Conservation (phyloP, 2,113 vertebrate genomes). For the Brachyhypopomus occidentalis region DNA sequence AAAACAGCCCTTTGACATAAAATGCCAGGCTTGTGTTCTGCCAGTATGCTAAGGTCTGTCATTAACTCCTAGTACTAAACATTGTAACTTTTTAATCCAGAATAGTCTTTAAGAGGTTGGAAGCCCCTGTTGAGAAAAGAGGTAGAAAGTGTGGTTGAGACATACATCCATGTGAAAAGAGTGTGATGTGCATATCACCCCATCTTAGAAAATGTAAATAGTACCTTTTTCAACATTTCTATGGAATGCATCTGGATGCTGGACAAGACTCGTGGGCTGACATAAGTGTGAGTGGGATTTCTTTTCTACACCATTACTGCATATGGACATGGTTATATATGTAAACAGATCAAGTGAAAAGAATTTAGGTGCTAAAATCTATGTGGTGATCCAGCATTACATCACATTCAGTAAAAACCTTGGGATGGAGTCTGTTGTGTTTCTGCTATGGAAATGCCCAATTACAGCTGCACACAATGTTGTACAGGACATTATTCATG, state of each 20-base stretch:
- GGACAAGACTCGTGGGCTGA: neutral
- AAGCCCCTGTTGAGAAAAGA: slow-evolving; percentile 71
- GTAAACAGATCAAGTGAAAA: neutral
- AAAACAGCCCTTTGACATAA: slow-evolving; percentile 53
- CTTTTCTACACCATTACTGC: slow-evolving; percentile 13
- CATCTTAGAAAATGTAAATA: slow-evolving; percentile 9
- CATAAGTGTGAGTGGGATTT: neutral
- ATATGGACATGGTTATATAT: neutral
- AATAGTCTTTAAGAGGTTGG: slow-evolving; percentile 50
- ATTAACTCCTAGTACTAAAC: slow-evolving; percentile 5
- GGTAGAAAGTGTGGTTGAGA: slow-evolving; percentile 71
- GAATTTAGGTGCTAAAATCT: neutral
- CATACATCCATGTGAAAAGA: slow-evolving; percentile 32
- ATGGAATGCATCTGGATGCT: neutral
- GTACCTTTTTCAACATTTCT: neutral
- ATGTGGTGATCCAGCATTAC: slow-evolving; percentile 16
- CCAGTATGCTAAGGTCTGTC: neutral
- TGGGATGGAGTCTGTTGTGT: neutral
- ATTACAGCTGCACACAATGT: neutral
- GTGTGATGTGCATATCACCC: neutral
- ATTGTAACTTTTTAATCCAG: slow-evolving; percentile 14
- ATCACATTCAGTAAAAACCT: neutral
- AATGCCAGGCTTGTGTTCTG: slow-evolving; percentile 27
- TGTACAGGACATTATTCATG: neutral
- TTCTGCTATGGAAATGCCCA: neutral